Evolutionary conservation across 2,888 invertebrate genomes (phyloP).

Genomic region (Thysanoteuthis rhombus): DNA sequence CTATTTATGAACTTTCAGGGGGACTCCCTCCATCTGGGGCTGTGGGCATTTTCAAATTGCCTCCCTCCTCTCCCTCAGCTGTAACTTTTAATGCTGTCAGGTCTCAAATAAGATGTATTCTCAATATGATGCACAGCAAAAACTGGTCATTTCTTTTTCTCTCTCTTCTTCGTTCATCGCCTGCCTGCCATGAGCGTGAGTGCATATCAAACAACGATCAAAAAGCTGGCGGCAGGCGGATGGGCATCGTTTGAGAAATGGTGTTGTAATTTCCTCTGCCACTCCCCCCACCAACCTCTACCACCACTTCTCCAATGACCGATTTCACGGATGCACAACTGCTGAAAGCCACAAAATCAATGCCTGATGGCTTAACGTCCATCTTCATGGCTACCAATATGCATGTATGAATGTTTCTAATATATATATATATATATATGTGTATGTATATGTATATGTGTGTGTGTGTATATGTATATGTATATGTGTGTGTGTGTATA

Average conservation of each 20-base stretch:
- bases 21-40: too few species aligned
- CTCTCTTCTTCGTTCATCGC: neutral
- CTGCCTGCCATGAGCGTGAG: neutral
- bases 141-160: neutral
- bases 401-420: neutral
- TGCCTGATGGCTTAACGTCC: conserved; percentile 12
- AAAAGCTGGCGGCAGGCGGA: neutral
- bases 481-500: neutral
- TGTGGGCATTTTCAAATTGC: too few species aligned
- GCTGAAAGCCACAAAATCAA: neutral
- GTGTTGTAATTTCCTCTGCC: neutral
- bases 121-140: too few species aligned
- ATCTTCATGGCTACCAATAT: neutral
- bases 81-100: too few species aligned
- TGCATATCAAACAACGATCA: neutral
- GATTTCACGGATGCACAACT: neutral
- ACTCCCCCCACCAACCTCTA: neutral
- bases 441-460: too few species aligned
- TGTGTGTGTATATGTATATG: too few species aligned
- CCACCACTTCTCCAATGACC: neutral
- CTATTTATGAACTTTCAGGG: too few species aligned
- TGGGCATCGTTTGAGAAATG: neutral
- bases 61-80: too few species aligned
- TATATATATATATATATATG: too few species aligned
- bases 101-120: too few species aligned